Evolutionary conservation across 2,888 invertebrate species (phyloP).

Genomic region (Gisinianus flammeolus): DNA sequence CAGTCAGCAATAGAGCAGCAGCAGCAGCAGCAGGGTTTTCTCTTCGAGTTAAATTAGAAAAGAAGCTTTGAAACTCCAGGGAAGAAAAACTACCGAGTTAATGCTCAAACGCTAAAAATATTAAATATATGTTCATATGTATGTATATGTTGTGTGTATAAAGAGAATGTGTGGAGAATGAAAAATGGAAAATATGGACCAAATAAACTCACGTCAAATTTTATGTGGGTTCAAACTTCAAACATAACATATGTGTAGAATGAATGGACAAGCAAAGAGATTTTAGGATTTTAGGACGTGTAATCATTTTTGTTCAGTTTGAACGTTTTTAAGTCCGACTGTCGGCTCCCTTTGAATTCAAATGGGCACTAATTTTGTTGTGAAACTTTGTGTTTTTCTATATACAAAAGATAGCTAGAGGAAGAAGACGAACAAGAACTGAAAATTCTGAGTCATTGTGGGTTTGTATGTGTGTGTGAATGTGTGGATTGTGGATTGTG

Average conservation of each 20-base stretch:
- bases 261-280: not conserved
- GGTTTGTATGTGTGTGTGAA: too few relatives aligned
- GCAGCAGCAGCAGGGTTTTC: too few relatives aligned
- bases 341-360: slow-evolving; percentile 32
- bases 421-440: not conserved
- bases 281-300: not conserved
- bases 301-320: slow-evolving; percentile 4
- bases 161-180: not conserved
- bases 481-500: not conserved
- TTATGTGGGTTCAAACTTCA: not conserved
- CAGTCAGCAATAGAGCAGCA: too few relatives aligned
- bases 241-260: not conserved
- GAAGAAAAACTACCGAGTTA: too few relatives aligned
- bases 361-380: slow-evolving; percentile 34
- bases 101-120: too few relatives aligned
- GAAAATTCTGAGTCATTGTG: not conserved
- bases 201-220: not conserved
- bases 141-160: too few relatives aligned
- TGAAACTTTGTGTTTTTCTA: slow-evolving; percentile 26
- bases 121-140: too few relatives aligned
- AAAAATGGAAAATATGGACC: not conserved
- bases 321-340: slow-evolving; percentile 13
- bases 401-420: not conserved
- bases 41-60: too few relatives aligned
- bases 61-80: too few relatives aligned